phyloP scores from a whole-genome alignment of 2,797 vertebrate genomes.

The Sebastes itinus region DNA sequence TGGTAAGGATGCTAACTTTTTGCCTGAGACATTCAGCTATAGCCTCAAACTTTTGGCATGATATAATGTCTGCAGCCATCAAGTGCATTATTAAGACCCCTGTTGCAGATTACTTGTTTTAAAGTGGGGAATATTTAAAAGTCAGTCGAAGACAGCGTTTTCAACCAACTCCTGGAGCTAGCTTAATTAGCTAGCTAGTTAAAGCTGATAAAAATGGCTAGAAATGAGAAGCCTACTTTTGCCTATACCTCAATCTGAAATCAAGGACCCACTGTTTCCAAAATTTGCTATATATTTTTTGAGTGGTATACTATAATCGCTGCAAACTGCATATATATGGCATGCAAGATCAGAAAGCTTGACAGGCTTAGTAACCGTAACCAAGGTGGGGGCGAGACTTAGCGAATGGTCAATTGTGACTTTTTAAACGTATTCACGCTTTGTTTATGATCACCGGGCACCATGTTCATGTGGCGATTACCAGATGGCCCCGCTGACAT shows the following conservation, averaged over 20 bases:
- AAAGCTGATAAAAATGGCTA: background rate
- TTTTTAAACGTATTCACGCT: conserved; percentile 9
- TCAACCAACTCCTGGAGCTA: background rate
- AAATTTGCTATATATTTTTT: background rate
- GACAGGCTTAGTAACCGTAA: background rate
- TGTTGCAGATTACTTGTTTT: background rate
- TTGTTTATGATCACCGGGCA: conserved; percentile 45
- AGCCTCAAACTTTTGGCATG: background rate
- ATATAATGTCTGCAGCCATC: background rate
- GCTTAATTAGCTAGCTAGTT: background rate
- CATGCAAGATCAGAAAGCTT: background rate
- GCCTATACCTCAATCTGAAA: background rate
- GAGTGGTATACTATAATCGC: background rate
- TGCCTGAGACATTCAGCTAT: background rate
- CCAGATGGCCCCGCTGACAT: conserved; percentile 44
- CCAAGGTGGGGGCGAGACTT: background rate
- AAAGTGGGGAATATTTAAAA: background rate
- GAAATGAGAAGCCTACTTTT: background rate
- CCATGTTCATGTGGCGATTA: conserved; percentile 51
- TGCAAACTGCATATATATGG: background rate
- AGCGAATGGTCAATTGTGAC: background rate
- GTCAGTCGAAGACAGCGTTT: background rate
- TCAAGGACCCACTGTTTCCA: background rate
- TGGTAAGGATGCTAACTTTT: background rate
- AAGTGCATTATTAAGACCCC: background rate